Evolutionary conservation across 1,140 invertebrate genomes (phyloP), one percentile per base, ranked within the genome.

Genomic region (Aphelinus certus): DNA sequence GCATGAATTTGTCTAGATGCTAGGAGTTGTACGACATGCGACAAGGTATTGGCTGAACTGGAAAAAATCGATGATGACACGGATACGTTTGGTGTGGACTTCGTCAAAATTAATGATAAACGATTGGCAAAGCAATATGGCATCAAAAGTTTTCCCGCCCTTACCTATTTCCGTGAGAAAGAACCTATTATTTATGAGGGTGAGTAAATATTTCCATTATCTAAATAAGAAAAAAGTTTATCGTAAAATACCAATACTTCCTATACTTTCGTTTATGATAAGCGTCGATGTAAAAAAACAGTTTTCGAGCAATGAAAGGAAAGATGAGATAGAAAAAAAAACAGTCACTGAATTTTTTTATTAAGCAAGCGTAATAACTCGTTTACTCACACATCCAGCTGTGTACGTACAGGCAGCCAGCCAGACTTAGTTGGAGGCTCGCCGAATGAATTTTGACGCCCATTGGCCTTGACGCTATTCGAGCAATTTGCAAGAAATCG

Each of bases 101-200:
- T 97, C 88, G 95, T 97, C 75, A 97, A 97, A 89, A 96, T 97
- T 85, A 96, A 96, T 90, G 96, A 98, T 89, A 97, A 97, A 91
- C 91, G 96, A 88, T 90, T 96, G 81, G 96, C 96, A 67, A 97
- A 97, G 85, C 95, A 96, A 81, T 96, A 97, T 92, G 96, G 95
- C 81, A 96, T 97, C 87, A 96, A 94, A 86, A 95, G 91, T 86
- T 97, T 97, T 85, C 96, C 96, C 75, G 94, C 95, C 71, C 94
- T 98, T 87, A 96, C 96, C 79, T 97, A 97, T 86, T 97, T 97
- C 89, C 92, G 94, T 78, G 95, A 97, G 85, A 96, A 94, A 87
- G 94, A 96, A 90, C 95, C 95, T 81, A 95, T 96, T 84, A 95
- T 96, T 82, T 97, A 96, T 87, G 95, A 97, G 90, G 95, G 94